These are phyloP conservation scores for Polyommatus icarus DNA, from an alignment of 2,888 invertebrate genomes.

Conservation along the genomic window DNA sequence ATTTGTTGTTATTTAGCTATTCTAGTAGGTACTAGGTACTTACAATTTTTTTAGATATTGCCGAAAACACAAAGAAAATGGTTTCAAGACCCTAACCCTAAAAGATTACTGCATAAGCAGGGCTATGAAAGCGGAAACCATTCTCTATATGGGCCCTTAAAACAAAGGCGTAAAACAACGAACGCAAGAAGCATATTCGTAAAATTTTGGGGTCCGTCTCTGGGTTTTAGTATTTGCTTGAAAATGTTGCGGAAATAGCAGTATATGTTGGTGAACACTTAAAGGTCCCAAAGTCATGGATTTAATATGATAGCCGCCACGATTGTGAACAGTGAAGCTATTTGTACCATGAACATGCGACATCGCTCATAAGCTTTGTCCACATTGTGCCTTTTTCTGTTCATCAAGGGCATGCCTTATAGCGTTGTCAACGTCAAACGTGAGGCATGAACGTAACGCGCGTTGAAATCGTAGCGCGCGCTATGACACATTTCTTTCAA, in stretches of 20 bases:
- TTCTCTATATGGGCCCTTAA: constrained; percentile 6
- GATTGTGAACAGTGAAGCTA: too few species aligned
- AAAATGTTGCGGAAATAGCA: neutral
- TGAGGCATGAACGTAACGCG: too few species aligned
- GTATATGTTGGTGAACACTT: neutral
- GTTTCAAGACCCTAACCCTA: neutral
- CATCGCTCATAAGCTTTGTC: neutral
- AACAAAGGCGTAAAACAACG: constrained; percentile 2
- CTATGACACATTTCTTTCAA: too few species aligned
- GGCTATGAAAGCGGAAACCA: neutral
- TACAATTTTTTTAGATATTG: neutral
- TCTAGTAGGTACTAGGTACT: neutral
- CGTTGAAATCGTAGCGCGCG: too few species aligned
- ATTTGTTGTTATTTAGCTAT: neutral
- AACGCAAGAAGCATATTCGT: neutral
- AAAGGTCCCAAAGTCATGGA: neutral
- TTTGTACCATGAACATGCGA: neutral
- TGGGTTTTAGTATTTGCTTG: neutral
- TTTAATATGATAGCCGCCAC: neutral
- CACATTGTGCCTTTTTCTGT: too few species aligned
- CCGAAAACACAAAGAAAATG: neutral
- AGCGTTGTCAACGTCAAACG: too few species aligned
- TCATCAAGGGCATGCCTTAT: too few species aligned
- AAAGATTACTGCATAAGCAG: neutral
- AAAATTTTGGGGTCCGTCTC: neutral